Evolutionary conservation across 1,140 invertebrate species (phyloP).

Genomic region (Lysiphlebus fabarum): DNA sequence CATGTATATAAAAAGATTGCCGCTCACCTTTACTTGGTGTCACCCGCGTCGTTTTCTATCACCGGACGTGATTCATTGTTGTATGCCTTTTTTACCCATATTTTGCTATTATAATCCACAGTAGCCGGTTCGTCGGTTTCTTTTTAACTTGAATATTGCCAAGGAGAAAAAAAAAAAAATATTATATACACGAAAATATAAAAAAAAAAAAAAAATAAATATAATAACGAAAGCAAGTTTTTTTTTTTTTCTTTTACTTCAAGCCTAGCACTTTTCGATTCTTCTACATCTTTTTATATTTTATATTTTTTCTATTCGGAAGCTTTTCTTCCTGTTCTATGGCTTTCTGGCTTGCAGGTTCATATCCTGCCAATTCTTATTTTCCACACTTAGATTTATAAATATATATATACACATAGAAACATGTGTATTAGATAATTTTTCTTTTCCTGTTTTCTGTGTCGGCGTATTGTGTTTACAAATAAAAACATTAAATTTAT

Average conservation of each 20-base stretch:
- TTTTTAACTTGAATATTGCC: not conserved
- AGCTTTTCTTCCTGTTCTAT: not conserved
- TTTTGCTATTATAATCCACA: slow-evolving; percentile 16
- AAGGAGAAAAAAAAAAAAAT: too few species aligned
- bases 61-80: slow-evolving; percentile 15
- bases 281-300: not conserved
- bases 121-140: slow-evolving; percentile 18
- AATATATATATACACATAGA: not conserved
- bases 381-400: not conserved
- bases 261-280: not conserved
- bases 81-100: slow-evolving; percentile 2
- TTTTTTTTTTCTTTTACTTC: too few species aligned
- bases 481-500: too few species aligned
- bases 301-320: not conserved
- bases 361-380: too few species aligned
- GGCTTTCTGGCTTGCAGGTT: slow-evolving; percentile 16
- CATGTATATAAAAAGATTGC: not conserved
- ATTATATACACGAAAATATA: too few species aligned
- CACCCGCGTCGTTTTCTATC: slow-evolving; percentile 19
- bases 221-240: too few species aligned
- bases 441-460: slow-evolving; percentile 8
- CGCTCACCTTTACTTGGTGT: slow-evolving; percentile 12
- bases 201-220: too few species aligned
- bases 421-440: too few species aligned
- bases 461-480: too few species aligned